Base-by-base conservation (phyloP, 2,113 vertebrate species). In the Ceyx cyanopectus region DNA sequence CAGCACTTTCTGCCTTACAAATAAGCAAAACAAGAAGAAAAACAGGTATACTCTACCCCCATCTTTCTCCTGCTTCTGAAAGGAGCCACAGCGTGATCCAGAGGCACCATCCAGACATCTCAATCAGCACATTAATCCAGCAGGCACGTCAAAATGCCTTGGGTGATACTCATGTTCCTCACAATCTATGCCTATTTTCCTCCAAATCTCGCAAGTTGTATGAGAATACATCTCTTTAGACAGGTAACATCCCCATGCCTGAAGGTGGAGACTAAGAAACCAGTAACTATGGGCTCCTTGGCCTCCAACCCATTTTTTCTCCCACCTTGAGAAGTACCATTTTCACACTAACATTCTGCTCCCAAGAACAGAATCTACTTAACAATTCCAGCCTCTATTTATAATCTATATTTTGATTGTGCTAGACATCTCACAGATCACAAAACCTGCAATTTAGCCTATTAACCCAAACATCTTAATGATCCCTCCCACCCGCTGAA, bases 381-480 rank as follows among this genome's bases (percentile, higher is more conserved):
- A 63, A 2, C 40, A 37, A 29, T 56, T 95, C 77, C 67, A 94
- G 26, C 4, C 41, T 80, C 84, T 74, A 27, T 29, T 80, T 74
- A 51, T 51, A 51, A 79, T 40, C 41, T 75, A 62, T 76, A 37
- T 60, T 90, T 75, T 67, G 50, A 76, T 56, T 66, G 54, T 46
- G 11, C 50, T 86, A 87, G 32, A 83, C 72, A 34, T 46, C 32
- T 76, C 65, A 73, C 0, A 2, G 46, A 80, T 92, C 46, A 61
- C 32, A 92, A 79, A 89, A 54, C 60, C 54, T 80, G 56, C 46
- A 85, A 93, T 96, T 87, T 87, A 90, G 62, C 54, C 78, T 67
- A 82, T 85, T 91, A 91, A 82, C 23, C 74, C 46, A 90, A 91
- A 85, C 29, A 76, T 80, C 5, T 73, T 66, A 93, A 85, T 78